phyloP scores from a whole-genome alignment of 2,113 vertebrate genomes.

The Embiotoca jacksoni region DNA sequence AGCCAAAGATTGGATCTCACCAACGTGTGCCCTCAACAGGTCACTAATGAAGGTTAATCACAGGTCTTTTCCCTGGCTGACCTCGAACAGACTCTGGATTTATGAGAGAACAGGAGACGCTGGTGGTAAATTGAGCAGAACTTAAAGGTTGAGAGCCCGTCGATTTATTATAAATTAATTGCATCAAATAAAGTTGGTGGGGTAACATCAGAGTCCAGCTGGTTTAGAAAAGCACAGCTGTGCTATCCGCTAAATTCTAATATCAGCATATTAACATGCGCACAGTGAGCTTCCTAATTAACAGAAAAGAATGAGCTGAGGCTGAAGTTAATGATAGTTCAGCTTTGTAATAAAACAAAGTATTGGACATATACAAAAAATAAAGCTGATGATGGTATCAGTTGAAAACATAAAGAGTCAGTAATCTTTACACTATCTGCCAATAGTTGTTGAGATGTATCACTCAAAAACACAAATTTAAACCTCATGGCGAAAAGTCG shows the following conservation, averaged over 20 bases:
- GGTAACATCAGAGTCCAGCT: background rate
- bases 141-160: conserved; percentile 46
- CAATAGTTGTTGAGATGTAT: conserved; percentile 8
- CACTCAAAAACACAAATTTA: background rate
- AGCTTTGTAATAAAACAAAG: no score
- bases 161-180: conserved; percentile 52
- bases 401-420: no score
- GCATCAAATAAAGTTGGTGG: conserved; percentile 14
- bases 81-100: conserved; percentile 73
- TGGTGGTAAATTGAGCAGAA: conserved; percentile 65
- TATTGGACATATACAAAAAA: no score
- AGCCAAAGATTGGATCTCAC: conserved; percentile 72
- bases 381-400: no score
- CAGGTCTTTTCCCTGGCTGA: conserved; percentile 73
- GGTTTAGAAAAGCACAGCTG: background rate
- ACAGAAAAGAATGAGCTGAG: no score
- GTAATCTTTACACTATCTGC: no score
- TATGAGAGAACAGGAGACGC: conserved; percentile 65
- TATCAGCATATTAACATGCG: no score
- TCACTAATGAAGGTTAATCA: conserved; percentile 78
- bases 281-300: background rate
- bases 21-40: conserved; percentile 78
- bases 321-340: no score
- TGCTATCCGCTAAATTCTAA: no score
- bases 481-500: background rate